Conservation (phyloP, 2,113 vertebrate species). For the Syrrhaptes paradoxus region DNA sequence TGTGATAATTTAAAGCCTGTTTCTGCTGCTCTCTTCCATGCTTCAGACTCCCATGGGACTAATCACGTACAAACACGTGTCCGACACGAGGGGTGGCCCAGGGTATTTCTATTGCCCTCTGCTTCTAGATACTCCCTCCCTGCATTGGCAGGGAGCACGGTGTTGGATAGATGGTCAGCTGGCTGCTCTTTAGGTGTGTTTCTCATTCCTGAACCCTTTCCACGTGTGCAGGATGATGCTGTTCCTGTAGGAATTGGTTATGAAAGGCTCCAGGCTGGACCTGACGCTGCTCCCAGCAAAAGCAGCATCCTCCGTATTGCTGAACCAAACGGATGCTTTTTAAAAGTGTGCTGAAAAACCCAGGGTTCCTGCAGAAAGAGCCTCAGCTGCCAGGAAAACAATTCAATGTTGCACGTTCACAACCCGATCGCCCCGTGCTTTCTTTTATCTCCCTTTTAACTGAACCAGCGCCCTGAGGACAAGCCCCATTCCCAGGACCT, state of each 20-base stretch:
- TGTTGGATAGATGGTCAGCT: accelerated
- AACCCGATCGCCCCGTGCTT: accelerated
- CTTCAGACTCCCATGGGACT: neutral
- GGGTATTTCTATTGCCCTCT: accelerated
- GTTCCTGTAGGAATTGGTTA: neutral
- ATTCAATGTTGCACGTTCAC: neutral
- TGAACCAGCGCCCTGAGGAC: neutral
- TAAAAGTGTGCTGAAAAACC: neutral
- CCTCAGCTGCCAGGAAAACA: neutral
- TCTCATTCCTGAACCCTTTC: neutral
- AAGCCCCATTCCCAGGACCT: neutral
- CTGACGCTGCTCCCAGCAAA: accelerated
- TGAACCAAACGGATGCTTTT: neutral
- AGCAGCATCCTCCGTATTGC: neutral
- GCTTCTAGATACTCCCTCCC: neutral
- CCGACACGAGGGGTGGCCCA: neutral
- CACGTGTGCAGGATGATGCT: neutral
- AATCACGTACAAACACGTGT: neutral
- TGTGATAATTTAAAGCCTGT: neutral
- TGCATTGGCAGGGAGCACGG: neutral
- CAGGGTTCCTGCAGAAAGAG: neutral
- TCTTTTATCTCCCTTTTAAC: neutral
- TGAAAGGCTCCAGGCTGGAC: neutral
- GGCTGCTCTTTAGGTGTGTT: neutral
- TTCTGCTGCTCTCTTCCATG: neutral